A percentile compares a stretch with the other conserved stretches of the same genome.
phyloP scores from a whole-genome alignment of 2,113 vertebrate species.

The Cyanoliseus patagonus region DNA sequence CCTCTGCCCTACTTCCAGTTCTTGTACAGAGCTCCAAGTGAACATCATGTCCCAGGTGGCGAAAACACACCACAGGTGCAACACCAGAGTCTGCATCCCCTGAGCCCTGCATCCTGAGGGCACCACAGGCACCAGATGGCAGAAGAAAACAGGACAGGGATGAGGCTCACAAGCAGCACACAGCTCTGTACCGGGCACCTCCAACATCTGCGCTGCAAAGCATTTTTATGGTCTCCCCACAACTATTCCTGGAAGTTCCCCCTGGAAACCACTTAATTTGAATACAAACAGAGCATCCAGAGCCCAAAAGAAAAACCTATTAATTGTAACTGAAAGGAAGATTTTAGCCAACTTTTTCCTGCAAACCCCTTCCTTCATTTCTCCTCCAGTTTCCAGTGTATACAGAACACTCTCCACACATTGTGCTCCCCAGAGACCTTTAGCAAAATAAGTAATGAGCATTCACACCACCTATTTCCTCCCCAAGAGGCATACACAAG shows the following conservation, averaged over 20 bases:
- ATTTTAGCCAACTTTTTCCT: background rate
- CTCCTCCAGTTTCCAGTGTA: background rate
- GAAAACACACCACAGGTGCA: background rate
- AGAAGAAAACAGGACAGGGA: background rate
- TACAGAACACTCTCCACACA: background rate
- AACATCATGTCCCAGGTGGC: background rate
- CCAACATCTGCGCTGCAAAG: background rate
- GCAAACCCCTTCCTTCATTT: constrained; percentile 6
- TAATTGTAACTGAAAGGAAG: constrained; percentile 8
- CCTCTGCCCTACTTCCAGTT: background rate
- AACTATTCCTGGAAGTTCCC: constrained; percentile 43
- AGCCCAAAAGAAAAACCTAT: constrained; percentile 11
- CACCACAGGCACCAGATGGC: background rate
- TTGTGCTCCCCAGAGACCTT: background rate
- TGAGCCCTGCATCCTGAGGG: rapidly evolving
- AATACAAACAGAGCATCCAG: constrained; percentile 40
- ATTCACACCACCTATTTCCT: constrained; percentile 27
- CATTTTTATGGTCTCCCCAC: background rate
- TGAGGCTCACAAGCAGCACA: background rate
- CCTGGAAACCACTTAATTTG: background rate
- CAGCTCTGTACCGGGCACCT: rapidly evolving
- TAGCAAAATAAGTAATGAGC: background rate
- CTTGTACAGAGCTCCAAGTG: background rate
- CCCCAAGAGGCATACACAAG: background rate
- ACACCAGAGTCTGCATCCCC: background rate